Percentiles rank a stretch among this genome's conserved stretches.
These are phyloP conservation scores for Drosophila niveifrons DNA, from an alignment of 2,888 invertebrate species.

Conservation along the genomic window DNA sequence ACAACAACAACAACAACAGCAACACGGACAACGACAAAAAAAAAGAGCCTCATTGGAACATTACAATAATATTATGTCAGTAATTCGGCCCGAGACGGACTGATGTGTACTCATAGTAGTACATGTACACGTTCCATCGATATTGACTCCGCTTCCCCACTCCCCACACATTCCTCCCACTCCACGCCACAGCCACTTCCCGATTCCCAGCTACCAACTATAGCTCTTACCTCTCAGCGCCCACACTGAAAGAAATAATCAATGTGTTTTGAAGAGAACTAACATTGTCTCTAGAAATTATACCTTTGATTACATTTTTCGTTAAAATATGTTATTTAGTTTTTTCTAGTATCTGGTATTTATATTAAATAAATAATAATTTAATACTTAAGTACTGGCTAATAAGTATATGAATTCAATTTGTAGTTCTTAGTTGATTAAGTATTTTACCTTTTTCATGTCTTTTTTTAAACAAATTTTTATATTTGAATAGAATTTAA, in stretches of 20 bases:
- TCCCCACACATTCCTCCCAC: neutral
- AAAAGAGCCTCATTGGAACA: slow-evolving; percentile 58
- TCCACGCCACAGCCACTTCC: slow-evolving; percentile 2
- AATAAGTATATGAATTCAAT: too few species aligned
- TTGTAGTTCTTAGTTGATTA: too few species aligned
- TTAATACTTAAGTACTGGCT: too few species aligned
- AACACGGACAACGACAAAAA: slow-evolving; percentile 9
- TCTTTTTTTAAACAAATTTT: too few species aligned
- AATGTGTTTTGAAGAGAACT: too few species aligned
- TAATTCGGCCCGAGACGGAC: slow-evolving; percentile 59
- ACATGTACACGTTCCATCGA: slow-evolving; percentile 44
- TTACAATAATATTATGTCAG: slow-evolving; percentile 80
- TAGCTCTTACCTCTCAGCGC: neutral
- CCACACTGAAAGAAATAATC: neutral
- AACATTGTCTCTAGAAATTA: too few species aligned
- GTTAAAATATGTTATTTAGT: too few species aligned
- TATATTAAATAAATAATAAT: too few species aligned
- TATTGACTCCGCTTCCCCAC: neutral
- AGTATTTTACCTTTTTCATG: too few species aligned
- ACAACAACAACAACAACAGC: slow-evolving; percentile 22
- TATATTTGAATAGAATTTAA: too few species aligned
- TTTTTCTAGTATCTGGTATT: too few species aligned
- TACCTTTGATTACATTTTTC: too few species aligned
- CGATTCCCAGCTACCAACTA: slow-evolving; percentile 4
- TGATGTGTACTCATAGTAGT: slow-evolving; percentile 51